A percentile compares a stretch with the other conserved stretches of the same genome.
Evolutionary conservation across 1,140 invertebrate genomes (phyloP).

Genomic region (Bombus confusus): DNA sequence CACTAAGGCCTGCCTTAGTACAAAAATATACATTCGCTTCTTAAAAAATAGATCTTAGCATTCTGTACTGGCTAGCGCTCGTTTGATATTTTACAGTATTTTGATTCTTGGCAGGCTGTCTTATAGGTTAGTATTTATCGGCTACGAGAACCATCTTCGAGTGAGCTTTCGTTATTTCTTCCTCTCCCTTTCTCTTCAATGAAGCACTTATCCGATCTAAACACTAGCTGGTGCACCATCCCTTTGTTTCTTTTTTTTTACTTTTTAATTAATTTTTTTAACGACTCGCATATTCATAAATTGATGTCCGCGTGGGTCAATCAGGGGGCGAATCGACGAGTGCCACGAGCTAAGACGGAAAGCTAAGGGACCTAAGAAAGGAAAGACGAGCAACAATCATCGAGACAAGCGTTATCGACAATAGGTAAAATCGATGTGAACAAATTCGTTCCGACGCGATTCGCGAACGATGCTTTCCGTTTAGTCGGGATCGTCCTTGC

Average conservation of each 20-base stretch:
- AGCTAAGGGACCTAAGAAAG: slow-evolving; percentile 24
- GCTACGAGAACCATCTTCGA: slow-evolving; percentile 69
- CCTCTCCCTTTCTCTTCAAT: background rate
- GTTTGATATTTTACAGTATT: slow-evolving; percentile 69
- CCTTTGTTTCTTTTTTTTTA: slow-evolving; percentile 38
- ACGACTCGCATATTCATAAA: slow-evolving; percentile 66
- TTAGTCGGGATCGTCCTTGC: slow-evolving; percentile 40
- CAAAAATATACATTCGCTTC: slow-evolving; percentile 82
- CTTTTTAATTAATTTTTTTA: background rate
- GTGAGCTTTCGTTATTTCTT: slow-evolving; percentile 64
- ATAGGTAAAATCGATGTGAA: slow-evolving; percentile 12
- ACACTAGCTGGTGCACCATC: slow-evolving; percentile 73
- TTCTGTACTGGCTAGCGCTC: slow-evolving; percentile 74
- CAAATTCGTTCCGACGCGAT: slow-evolving; percentile 2
- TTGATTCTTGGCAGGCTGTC: slow-evolving; percentile 74
- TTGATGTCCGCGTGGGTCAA: slow-evolving; percentile 29
- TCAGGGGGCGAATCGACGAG: slow-evolving; percentile 46
- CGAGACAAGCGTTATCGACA: slow-evolving; percentile 12
- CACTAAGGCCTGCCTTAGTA: slow-evolving; percentile 83
- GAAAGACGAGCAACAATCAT: background rate
- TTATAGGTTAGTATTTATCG: slow-evolving; percentile 66
- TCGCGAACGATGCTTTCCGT: slow-evolving; percentile 58
- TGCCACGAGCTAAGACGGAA: slow-evolving; percentile 54
- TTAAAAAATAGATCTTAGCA: slow-evolving; percentile 83
- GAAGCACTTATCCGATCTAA: slow-evolving; percentile 70